Conservation (phyloP, 92 coral and sea anemone species). For the Bergia sp. region DNA sequence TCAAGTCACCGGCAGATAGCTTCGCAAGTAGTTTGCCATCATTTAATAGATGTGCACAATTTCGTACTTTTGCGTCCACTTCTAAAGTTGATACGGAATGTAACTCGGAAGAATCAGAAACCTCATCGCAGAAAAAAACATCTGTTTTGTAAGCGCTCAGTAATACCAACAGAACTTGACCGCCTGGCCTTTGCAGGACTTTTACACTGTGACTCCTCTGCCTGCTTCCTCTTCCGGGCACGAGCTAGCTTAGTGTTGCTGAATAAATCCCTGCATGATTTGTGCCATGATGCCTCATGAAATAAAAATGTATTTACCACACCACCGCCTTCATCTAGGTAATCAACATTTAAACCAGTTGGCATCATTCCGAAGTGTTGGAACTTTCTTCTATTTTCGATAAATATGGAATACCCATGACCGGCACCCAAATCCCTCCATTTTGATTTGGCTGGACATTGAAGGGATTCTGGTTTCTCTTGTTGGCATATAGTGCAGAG, state of each 20-base stretch:
- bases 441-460: too few relatives aligned
- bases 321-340: constrained; percentile 20
- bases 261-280: constrained; percentile 8
- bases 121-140: constrained; percentile 33
- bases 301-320: neutral
- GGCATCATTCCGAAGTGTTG: too few relatives aligned
- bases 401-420: too few relatives aligned
- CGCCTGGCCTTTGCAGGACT: neutral
- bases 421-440: too few relatives aligned
- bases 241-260: constrained; percentile 7
- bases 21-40: constrained; percentile 56
- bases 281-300: constrained; percentile 37
- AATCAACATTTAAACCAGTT: neutral
- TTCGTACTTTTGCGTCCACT: constrained; percentile 30
- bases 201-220: neutral
- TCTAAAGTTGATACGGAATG: constrained; percentile 42
- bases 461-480: too few relatives aligned
- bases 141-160: neutral
- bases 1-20: constrained; percentile 51
- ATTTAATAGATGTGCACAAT: constrained; percentile 43
- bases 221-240: neutral
- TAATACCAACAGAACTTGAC: neutral
- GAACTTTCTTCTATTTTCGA: too few relatives aligned
- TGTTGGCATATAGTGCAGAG: too few relatives aligned
- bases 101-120: neutral